Base-by-base conservation (phyloP, 2,888 invertebrate genomes). In the Eupeodes luniger region DNA sequence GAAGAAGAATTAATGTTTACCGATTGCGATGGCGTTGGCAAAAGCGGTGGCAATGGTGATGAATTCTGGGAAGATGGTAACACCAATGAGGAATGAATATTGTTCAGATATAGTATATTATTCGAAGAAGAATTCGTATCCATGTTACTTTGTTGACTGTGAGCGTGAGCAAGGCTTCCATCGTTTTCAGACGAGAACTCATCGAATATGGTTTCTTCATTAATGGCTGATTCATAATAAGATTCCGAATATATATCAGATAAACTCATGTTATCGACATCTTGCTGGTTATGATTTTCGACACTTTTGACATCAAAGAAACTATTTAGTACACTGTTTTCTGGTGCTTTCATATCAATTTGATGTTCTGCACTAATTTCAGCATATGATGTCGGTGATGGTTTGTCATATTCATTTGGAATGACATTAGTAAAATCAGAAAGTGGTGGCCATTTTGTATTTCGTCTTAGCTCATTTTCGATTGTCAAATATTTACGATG, bases 371-470 rank as follows among this genome's bases (percentile, higher is more conserved):
- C 93, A 27, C 94, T 94, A 55, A 95, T 94, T 90, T 94, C 94
- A 2, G 94, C 94, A 74, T 94, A 94, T 40, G 94, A 94, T 19
- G 93, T 93, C 1, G 94, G 94, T 1, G 92, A 90, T 34, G 78
- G 79, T 49, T 91, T 90, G 19, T 90, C 89, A 72, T 91, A 90
- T 40, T 90, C 85, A 72, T 77, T 75, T 14, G 61, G 64, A 19
- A 76, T 90, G 47, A 55, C 86, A 79, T 92, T 93, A 12, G 91
- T 93, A 57, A 47, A 87, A 34, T 92, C 91, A 0, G 94, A 94
- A 47, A 95, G 91, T 7, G 95, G 95, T 55, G 97, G 96, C 96
- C 96, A 96, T 90, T 95, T 95, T 0, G 94, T 92, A 90, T 95
- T 94, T 14, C 92, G 92, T 16, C 94, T 93, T 89, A 96, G 92